These are phyloP conservation scores for Tillus elongatus DNA, from an alignment of 2,888 invertebrate species.

Conservation along the genomic window DNA sequence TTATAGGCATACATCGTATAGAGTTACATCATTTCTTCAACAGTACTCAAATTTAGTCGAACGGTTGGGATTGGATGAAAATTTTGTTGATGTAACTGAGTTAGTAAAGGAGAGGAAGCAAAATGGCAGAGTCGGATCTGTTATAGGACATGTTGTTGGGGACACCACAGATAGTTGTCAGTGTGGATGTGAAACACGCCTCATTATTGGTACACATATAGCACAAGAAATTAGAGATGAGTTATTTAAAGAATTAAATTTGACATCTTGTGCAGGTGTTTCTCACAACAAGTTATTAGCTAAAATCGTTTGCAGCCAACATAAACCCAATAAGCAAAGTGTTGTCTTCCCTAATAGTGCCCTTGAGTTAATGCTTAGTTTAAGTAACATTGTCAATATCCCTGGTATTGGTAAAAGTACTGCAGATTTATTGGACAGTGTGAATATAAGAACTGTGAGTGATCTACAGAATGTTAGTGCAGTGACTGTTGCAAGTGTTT, in stretches of 20 bases:
- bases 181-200: slow-evolving; percentile 65
- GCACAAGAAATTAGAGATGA: slow-evolving; percentile 67
- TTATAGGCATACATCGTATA: slow-evolving; percentile 69
- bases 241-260: slow-evolving; percentile 57
- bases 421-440: slow-evolving; percentile 52
- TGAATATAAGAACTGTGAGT: slow-evolving; percentile 56
- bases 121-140: slow-evolving; percentile 16
- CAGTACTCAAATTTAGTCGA: slow-evolving; percentile 67
- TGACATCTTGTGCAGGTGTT: slow-evolving; percentile 75
- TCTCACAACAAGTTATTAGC: slow-evolving; percentile 77
- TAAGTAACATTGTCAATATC: slow-evolving; percentile 54
- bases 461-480: slow-evolving; percentile 58
- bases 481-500: slow-evolving; percentile 47
- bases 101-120: slow-evolving; percentile 49
- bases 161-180: slow-evolving; percentile 49
- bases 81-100: slow-evolving; percentile 70
- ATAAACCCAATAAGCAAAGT: slow-evolving; percentile 79
- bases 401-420: slow-evolving; percentile 72
- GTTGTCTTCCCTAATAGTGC: slow-evolving; percentile 63
- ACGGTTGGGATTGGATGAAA: slow-evolving; percentile 77
- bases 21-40: slow-evolving; percentile 62
- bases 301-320: slow-evolving; percentile 61
- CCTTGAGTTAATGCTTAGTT: slow-evolving; percentile 54
- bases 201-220: slow-evolving; percentile 62
- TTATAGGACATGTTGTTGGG: slow-evolving; percentile 50